Percentiles rank a stretch among this genome's conserved stretches.
These are phyloP conservation scores for human DNA, from an alignment of 2,113 vertebrate genomes.

Conservation along the genomic window GRCh38 chr2:138326001-138326500, in stretches of 20 bases:
- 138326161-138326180: not conserved
- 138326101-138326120: not conserved
- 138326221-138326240: not conserved
- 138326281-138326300: no score
- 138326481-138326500: no score
- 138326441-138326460: no score
- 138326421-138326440: accelerated
- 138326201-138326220: not conserved
- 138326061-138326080: not conserved
- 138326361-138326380: no score
- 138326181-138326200: not conserved
- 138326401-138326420: no score
- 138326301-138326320: accelerated
- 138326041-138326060: not conserved
- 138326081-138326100: not conserved
- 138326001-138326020: not conserved
- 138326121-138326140: not conserved
- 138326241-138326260: not conserved
- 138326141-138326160: not conserved
- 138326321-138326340: accelerated
- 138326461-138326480: no score
- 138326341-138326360: no score
- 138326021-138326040: not conserved
- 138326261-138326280: not conserved
- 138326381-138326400: no score